Evolutionary conservation across 1,140 invertebrate genomes (phyloP).

Genomic region (Hylaeus volcanicus): DNA sequence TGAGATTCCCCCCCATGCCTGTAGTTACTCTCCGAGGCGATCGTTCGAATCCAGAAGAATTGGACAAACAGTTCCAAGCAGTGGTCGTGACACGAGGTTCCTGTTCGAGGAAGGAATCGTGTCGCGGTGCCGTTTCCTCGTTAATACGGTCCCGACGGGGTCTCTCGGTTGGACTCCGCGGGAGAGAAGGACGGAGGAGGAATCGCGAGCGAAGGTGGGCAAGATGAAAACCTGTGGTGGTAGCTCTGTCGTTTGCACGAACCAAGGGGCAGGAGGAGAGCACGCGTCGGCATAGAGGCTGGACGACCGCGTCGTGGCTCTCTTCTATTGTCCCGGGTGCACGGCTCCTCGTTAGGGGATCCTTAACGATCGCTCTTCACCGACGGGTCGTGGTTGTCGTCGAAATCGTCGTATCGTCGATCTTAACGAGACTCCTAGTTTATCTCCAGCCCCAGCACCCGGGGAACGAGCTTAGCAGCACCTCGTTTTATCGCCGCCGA

Average conservation of each 20-base stretch:
- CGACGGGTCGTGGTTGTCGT: constrained; percentile 49
- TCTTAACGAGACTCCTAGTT: constrained; percentile 60
- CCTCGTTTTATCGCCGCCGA: constrained; percentile 30
- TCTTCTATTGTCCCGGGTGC: constrained; percentile 57
- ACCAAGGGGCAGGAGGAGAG: constrained; percentile 7
- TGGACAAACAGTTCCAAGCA: not conserved
- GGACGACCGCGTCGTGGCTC: constrained; percentile 31
- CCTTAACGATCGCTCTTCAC: constrained; percentile 65
- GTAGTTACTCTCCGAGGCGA: no score
- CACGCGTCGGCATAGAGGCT: constrained; percentile 39
- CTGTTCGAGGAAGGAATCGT: constrained; percentile 39
- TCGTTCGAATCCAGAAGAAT: not conserved
- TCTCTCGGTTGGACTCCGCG: not conserved
- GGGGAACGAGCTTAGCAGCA: constrained; percentile 34
- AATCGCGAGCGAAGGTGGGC: constrained; percentile 27
- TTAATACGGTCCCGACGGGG: constrained; percentile 38
- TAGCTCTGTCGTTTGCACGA: constrained; percentile 45
- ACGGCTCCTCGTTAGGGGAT: constrained; percentile 60
- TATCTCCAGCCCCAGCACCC: constrained; percentile 27
- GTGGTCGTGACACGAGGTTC: not conserved
- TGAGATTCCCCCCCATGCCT: no score
- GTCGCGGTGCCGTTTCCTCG: constrained; percentile 34
- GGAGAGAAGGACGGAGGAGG: not conserved
- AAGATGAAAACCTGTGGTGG: constrained; percentile 39
- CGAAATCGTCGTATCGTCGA: constrained; percentile 61